Evolutionary conservation across 2,888 invertebrate species (phyloP), one percentile per base, ranked within the genome.

Genomic region (Habrosyne pyritoides): DNA sequence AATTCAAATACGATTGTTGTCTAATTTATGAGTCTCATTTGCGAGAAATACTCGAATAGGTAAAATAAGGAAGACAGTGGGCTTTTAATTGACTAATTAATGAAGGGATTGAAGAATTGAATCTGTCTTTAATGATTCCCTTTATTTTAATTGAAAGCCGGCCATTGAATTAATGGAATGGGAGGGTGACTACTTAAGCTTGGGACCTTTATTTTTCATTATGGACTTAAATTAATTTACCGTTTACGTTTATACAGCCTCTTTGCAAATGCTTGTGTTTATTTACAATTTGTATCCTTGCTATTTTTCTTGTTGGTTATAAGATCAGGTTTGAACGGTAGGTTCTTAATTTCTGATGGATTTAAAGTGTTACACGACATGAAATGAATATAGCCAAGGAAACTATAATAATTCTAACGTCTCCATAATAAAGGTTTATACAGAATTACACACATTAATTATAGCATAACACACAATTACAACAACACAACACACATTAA

Each of bases 11-110:
- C 77, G 72, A 79, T 82, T 78, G 80, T 83, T 73, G 64, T 62
- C 67, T 81, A 67, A 82, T 83, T 83, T 81, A 83, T 69, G 66
- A 65, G 59, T 46, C 61, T 71, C 75, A 75, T 81, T 81, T 78
- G 75, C 76, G 69, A 73, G 66, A 66, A 76, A 75, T 71, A 71
- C 74, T 64, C 60, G 64, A 74, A 70, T 69, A 71, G 69, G 74
- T 76, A 74, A 79, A 79, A 79, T 79, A 83, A 81, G 81, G 77
- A 78, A 81, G 77, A 69, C 65, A 63, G 52, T 53, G 56, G 60
- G 57, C 67, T 62, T 76, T 79, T 80, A 84, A 85, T 81, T 81
- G 81, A 77, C 79, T 83, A 84, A 85, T 83, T 86, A 85, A 86
- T 81, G 76, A 73, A 69, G 62, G 60, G 66, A 69, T 72, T 76